Base-by-base conservation (phyloP, 2,888 invertebrate genomes). In the Amblyteles armatorius region DNA sequence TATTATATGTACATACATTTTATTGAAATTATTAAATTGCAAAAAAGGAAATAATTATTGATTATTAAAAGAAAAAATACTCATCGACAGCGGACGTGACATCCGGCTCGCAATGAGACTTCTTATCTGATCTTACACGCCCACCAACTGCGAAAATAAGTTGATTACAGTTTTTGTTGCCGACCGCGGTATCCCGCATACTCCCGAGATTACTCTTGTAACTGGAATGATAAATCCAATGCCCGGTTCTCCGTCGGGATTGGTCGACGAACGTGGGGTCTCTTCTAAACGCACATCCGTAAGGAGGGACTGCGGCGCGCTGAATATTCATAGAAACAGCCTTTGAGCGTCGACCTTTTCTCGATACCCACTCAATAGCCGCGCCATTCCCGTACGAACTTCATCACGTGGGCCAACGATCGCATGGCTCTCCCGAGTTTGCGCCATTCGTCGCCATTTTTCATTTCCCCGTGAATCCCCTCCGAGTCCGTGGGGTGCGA, bases 281-380 rank as follows among this genome's bases (percentile, higher is more conserved):
- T n/a, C 5, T 9, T n/a, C 5, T 9, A 68, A 36, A 60, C 44
- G 40, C 40, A 44, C 19, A 22, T 57, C 44, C 33, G 29, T 74
- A 74, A 78, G 57, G 69, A 78, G 69, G 26, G 60, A 69, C 19
- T 55, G 57, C 52, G 29, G 13, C 60, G 26, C 44, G 68, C 60
- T 81, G 78, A 79, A 84, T 84, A 84, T 79, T 84, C 84, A 79
- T 82, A 71, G 74, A 26, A 79, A 69, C 55, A 74, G 74, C 78
- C 78, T 84, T 78, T 82, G 81, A 78, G 73, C 68, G 74, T 48
- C 79, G 84, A 84, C 84, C 84, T 84, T 84, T 84, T 79, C 69
- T 82, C 84, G 74, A 82, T 82, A 60, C 76, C 82, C 84, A 82
- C 84, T 84, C 84, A 57, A 84, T 73, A 73, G 74, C 79, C 79